A percentile compares a stretch with the other conserved stretches of the same genome.
phyloP scores from a whole-genome alignment of 2,797 vertebrate species.

The Peromyscus nudipes region DNA sequence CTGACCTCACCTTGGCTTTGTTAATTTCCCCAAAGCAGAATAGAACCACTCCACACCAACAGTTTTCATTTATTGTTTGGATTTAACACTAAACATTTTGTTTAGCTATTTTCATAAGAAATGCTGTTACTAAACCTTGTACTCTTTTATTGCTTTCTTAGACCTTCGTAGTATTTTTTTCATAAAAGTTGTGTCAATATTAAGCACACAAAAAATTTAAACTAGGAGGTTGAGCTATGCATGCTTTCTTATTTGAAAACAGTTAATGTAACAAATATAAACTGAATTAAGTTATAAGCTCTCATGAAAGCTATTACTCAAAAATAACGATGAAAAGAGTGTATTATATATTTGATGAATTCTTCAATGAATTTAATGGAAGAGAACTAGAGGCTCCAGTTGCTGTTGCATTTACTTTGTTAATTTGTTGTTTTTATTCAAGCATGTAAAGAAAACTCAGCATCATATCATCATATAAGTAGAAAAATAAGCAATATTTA shows the following conservation, averaged over 20 bases:
- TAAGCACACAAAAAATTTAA: neutral
- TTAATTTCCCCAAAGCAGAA: neutral
- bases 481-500: neutral
- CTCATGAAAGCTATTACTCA: neutral
- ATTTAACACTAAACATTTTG: neutral
- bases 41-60: neutral
- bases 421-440: neutral
- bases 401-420: neutral
- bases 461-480: neutral
- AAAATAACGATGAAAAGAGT: neutral
- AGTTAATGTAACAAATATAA: neutral
- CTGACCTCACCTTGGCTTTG: neutral
- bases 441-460: neutral
- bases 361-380: neutral
- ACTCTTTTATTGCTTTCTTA: constrained; percentile 13
- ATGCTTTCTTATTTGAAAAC: neutral
- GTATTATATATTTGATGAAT: neutral
- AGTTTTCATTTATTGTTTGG: neutral
- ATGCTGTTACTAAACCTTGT: neutral
- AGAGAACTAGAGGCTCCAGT: neutral
- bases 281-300: neutral
- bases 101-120: neutral
- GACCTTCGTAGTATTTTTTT: neutral
- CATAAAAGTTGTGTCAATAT: neutral
- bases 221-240: neutral